Conservation (phyloP, 2,888 invertebrate species). For the Abscondita cerata region DNA sequence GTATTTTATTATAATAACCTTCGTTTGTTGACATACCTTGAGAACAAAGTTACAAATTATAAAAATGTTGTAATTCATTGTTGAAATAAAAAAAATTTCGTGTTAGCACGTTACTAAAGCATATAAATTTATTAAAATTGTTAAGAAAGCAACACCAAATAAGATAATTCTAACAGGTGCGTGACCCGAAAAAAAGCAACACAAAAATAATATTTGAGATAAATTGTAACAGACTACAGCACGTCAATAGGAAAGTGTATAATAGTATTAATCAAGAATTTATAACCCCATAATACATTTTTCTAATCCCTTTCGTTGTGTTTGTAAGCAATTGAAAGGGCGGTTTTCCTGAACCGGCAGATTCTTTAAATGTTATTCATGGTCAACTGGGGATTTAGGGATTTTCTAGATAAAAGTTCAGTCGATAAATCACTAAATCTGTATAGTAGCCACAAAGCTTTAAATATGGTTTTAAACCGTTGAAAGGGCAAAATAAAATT, state of each 20-base stretch:
- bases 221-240: no score
- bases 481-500: background rate
- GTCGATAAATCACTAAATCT: slow-evolving; percentile 6
- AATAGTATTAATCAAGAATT: slow-evolving; percentile 3
- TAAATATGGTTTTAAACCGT: slow-evolving; percentile 5
- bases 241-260: background rate
- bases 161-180: no score
- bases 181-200: no score
- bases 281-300: slow-evolving; percentile 6
- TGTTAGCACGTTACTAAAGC: no score
- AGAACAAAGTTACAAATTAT: no score
- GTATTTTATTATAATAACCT: no score
- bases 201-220: no score
- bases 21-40: no score
- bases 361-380: slow-evolving; percentile 12
- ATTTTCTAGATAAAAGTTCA: slow-evolving; percentile 9
- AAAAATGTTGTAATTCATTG: no score
- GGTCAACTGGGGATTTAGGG: slow-evolving; percentile 6
- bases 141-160: no score
- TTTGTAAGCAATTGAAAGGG: slow-evolving; percentile 8
- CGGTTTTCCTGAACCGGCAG: slow-evolving; percentile 6
- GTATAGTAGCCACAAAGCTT: slow-evolving; percentile 11
- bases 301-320: slow-evolving; percentile 9
- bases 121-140: no score
- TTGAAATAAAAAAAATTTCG: no score